phyloP scores from a whole-genome alignment of 2,797 vertebrate genomes.

The Sebastiscus albofasciatus region DNA sequence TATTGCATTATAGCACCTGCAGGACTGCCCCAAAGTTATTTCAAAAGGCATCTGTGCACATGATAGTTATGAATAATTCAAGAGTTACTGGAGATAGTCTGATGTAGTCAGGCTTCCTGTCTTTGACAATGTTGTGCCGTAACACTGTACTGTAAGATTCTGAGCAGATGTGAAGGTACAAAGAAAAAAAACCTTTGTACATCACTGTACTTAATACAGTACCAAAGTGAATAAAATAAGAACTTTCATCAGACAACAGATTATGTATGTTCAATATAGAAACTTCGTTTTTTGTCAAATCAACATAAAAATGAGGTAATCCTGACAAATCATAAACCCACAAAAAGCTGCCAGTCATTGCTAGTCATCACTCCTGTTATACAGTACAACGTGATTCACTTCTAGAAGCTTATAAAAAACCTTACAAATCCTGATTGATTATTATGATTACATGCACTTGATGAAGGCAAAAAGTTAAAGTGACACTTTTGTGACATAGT shows the following conservation, averaged over 20 bases:
- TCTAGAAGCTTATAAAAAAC: background rate
- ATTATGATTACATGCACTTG: background rate
- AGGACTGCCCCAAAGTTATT: background rate
- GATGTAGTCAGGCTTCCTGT: background rate
- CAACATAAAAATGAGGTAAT: background rate
- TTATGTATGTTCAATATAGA: background rate
- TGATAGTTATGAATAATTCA: background rate
- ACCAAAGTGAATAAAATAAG: background rate
- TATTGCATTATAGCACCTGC: background rate
- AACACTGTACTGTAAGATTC: background rate
- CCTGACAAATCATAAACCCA: background rate
- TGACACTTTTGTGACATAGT: background rate
- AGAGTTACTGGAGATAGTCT: background rate
- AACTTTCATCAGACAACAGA: constrained; percentile 15
- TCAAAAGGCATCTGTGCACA: background rate
- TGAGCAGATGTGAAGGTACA: no score
- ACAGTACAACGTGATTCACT: background rate
- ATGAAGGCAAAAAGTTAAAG: background rate
- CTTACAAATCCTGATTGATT: background rate
- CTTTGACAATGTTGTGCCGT: background rate
- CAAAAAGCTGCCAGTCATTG: background rate
- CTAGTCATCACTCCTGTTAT: background rate
- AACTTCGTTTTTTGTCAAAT: background rate
- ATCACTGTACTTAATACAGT: no score
- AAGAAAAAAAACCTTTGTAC: no score